These are phyloP conservation scores for Mesembrinibis cayennensis DNA, from an alignment of 2,113 vertebrate genomes.

Conservation along the genomic window DNA sequence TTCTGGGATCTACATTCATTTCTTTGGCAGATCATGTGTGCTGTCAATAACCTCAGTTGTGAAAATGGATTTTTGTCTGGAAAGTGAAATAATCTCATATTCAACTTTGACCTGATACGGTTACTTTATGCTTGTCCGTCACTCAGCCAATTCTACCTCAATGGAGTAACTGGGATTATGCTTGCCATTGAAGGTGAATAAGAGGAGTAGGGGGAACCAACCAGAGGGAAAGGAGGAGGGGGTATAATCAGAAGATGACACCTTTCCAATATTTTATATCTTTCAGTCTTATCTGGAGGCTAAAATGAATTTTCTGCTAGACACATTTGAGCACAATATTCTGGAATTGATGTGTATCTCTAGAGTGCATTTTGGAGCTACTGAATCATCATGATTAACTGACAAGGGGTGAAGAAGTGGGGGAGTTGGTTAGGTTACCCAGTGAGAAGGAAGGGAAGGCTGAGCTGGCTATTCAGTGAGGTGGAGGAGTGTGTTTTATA, in stretches of 20 bases:
- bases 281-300: neutral
- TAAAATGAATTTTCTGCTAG: neutral
- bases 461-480: neutral
- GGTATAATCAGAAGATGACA: neutral
- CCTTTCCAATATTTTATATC: neutral
- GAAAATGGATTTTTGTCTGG: slow-evolving; percentile 26
- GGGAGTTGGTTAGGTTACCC: neutral
- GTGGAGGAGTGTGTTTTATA: neutral
- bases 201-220: neutral
- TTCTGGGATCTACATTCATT: slow-evolving; percentile 33
- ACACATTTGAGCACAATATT: neutral
- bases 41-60: slow-evolving; percentile 10
- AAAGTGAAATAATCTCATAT: slow-evolving; percentile 26
- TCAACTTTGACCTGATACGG: neutral
- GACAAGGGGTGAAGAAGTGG: neutral
- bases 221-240: neutral
- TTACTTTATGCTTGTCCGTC: neutral
- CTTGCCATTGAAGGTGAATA: neutral
- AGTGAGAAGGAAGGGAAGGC: neutral
- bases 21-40: neutral
- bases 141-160: neutral
- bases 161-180: neutral
- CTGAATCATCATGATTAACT: neutral
- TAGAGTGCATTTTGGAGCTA: neutral
- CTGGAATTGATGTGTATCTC: neutral